phyloP scores from a whole-genome alignment of 2,113 vertebrate genomes.

The Actenoides hombroni region DNA sequence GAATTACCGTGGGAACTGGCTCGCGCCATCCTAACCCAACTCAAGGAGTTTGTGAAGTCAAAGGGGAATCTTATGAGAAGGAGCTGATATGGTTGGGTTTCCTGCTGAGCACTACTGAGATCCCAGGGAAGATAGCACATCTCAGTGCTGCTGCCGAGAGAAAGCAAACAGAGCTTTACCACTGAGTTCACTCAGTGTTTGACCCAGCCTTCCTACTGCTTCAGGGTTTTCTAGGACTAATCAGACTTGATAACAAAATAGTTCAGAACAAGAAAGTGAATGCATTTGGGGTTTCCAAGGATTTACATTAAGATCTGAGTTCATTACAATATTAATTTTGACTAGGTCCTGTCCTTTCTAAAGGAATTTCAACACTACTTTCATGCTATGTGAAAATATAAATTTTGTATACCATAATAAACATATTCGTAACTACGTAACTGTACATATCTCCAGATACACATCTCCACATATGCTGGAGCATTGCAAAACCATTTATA shows the following conservation, averaged over 20 bases:
- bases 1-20: constrained; percentile 47
- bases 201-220: constrained; percentile 60
- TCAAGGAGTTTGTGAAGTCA: background rate
- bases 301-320: constrained; percentile 16
- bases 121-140: constrained; percentile 23
- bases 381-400: constrained; percentile 7
- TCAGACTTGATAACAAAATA: constrained; percentile 55
- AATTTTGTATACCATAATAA: background rate
- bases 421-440: constrained; percentile 2
- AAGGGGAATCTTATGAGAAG: constrained; percentile 29
- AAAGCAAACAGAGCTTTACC: constrained; percentile 24
- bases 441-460: constrained; percentile 39
- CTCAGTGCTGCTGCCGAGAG: background rate
- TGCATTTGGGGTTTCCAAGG: constrained; percentile 41
- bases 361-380: constrained; percentile 24
- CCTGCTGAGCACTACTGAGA: constrained; percentile 8
- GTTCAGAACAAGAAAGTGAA: constrained; percentile 44
- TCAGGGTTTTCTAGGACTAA: constrained; percentile 56
- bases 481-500: constrained; percentile 16
- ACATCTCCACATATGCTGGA: background rate
- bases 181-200: background rate
- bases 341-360: constrained; percentile 6
- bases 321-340: constrained; percentile 17
- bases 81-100: constrained; percentile 19
- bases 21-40: background rate